These are phyloP conservation scores for Fukomys damarensis DNA, from an alignment of 2,113 vertebrate species.

Conservation along the genomic window DNA sequence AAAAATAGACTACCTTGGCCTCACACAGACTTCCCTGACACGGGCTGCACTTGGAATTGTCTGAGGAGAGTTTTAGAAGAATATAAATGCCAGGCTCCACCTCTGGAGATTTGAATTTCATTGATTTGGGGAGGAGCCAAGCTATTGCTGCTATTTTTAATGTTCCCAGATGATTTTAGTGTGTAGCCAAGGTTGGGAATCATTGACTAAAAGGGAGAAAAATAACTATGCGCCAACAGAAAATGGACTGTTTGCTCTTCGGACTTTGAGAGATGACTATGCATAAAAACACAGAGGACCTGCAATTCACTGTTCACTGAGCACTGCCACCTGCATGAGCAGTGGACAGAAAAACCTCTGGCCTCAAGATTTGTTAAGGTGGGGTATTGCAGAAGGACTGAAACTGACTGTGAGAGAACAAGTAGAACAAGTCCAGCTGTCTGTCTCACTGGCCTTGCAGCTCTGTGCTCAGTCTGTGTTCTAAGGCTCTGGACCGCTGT, in stretches of 20 bases:
- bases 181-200: conserved; percentile 31
- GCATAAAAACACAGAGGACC: too few species aligned
- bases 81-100: background rate
- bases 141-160: conserved; percentile 39
- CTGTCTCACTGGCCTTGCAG: background rate
- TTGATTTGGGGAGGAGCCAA: conserved; percentile 9
- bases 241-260: conserved; percentile 34
- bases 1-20: background rate
- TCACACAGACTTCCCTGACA: conserved; percentile 22
- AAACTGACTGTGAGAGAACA: background rate
- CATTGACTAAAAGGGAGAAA: conserved; percentile 58
- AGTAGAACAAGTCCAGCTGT: fast-evolving
- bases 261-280: background rate
- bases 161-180: conserved; percentile 15
- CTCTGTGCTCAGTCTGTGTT: background rate
- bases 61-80: background rate
- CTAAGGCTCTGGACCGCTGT: too few species aligned
- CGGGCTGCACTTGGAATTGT: background rate
- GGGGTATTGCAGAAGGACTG: background rate
- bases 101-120: conserved; percentile 39
- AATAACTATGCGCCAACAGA: conserved; percentile 31
- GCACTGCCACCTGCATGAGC: background rate
- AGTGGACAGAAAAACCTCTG: background rate
- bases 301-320: background rate
- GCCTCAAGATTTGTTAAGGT: background rate